Conservation (phyloP, 2,888 invertebrate species). For the Itoplectis maculator region DNA sequence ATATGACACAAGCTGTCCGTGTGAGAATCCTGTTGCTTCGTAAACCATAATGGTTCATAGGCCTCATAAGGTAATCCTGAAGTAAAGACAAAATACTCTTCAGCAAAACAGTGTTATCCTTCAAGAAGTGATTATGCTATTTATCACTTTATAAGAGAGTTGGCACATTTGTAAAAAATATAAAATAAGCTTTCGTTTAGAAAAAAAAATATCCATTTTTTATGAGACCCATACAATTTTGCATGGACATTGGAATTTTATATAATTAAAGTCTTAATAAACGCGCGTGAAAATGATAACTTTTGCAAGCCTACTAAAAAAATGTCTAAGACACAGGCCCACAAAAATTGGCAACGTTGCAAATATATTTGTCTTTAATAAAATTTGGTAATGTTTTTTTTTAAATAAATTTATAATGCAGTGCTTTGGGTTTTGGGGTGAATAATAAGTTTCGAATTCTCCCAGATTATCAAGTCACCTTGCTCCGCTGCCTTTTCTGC, state of each 20-base stretch:
- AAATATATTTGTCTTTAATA: too few species aligned
- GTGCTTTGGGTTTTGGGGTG: not conserved
- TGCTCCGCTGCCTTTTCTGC: constrained; percentile 90
- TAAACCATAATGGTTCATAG: constrained; percentile 96
- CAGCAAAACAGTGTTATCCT: not conserved
- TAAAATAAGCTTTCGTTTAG: too few species aligned
- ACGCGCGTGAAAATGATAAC: too few species aligned
- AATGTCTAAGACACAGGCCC: too few species aligned
- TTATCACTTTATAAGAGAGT: too few species aligned
- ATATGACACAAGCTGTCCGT: constrained; percentile 90
- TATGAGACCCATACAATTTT: too few species aligned
- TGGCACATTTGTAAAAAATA: too few species aligned
- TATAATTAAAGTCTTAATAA: too few species aligned
- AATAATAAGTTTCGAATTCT: not conserved
- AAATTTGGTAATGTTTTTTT: not conserved
- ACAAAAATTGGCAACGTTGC: not conserved
- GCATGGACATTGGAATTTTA: too few species aligned
- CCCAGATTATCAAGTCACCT: constrained; percentile 80
- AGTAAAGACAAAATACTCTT: constrained; percentile 64
- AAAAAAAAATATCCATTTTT: too few species aligned
- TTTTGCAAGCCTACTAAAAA: too few species aligned
- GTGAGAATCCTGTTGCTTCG: constrained; percentile 91
- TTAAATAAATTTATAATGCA: not conserved
- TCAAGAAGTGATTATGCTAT: not conserved
- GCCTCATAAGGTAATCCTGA: constrained; percentile 89